A percentile compares a stretch with the other conserved stretches of the same genome.
These are phyloP conservation scores for Whitmania pigra DNA, from an alignment of 1,140 invertebrate genomes.

Conservation along the genomic window DNA sequence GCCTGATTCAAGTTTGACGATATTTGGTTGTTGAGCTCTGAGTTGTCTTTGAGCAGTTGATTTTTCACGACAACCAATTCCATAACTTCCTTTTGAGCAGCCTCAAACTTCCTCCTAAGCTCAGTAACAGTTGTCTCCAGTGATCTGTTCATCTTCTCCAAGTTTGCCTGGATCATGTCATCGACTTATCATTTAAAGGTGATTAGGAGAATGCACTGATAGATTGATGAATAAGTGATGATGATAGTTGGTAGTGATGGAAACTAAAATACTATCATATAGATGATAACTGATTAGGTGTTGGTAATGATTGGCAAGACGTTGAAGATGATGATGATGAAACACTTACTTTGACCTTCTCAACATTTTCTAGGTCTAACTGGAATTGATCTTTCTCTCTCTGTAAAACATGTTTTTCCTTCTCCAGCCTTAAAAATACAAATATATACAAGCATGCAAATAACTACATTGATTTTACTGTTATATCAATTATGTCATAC, in stretches of 20 bases:
- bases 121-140: slow-evolving; percentile 86
- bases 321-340: too few relatives aligned
- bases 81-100: slow-evolving; percentile 31
- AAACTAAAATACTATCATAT: not conserved
- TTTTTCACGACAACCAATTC: slow-evolving; percentile 37
- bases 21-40: slow-evolving; percentile 80
- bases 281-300: not conserved
- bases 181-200: not conserved
- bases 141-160: slow-evolving; percentile 93
- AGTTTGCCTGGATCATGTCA: slow-evolving; percentile 32
- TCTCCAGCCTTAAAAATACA: slow-evolving; percentile 68
- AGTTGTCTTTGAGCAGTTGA: slow-evolving; percentile 69
- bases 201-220: not conserved
- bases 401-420: slow-evolving; percentile 81
- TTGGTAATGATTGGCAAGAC: too few relatives aligned
- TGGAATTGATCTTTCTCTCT: slow-evolving; percentile 86
- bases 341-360: slow-evolving; percentile 78
- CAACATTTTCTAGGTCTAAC: slow-evolving; percentile 62
- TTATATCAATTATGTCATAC: too few relatives aligned
- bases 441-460: not conserved
- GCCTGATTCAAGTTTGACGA: slow-evolving; percentile 92
- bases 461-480: not conserved
- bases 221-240: not conserved
- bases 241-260: not conserved
- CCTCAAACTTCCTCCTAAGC: slow-evolving; percentile 80